These are phyloP conservation scores for Poeciliopsis infans DNA, from an alignment of 2,797 vertebrate species.

Conservation along the genomic window DNA sequence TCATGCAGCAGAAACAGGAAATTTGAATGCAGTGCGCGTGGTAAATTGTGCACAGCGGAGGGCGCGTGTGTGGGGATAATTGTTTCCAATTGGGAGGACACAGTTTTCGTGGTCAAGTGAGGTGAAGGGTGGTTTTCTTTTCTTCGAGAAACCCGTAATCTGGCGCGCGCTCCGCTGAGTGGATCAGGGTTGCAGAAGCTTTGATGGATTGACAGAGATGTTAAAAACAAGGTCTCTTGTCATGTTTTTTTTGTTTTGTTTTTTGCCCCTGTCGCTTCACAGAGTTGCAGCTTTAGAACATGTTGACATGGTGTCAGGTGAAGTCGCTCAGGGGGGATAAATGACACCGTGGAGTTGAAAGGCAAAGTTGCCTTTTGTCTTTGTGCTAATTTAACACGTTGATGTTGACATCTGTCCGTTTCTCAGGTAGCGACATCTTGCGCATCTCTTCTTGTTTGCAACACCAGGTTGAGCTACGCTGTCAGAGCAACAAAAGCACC, in stretches of 20 bases:
- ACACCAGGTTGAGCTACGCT: not conserved
- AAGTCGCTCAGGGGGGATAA: slow-evolving; percentile 55
- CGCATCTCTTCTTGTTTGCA: not conserved
- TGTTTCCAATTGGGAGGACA: slow-evolving; percentile 6
- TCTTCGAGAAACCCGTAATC: slow-evolving; percentile 3
- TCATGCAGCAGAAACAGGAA: slow-evolving; percentile 53
- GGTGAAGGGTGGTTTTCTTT: slow-evolving; percentile 41
- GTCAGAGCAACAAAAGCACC: not conserved
- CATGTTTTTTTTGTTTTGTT: slow-evolving; percentile 10
- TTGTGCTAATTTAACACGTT: slow-evolving; percentile 49
- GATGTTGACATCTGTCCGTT: slow-evolving; percentile 64
- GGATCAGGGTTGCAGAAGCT: slow-evolving; percentile 33
- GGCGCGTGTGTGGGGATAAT: not conserved
- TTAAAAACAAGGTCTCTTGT: slow-evolving; percentile 53
- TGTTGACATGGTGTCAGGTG: slow-evolving; percentile 52
- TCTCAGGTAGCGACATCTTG: slow-evolving; percentile 19
- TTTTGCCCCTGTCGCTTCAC: slow-evolving; percentile 18
- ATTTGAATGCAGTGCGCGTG: slow-evolving; percentile 45
- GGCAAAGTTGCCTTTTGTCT: slow-evolving; percentile 61
- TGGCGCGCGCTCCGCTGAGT: slow-evolving; percentile 19
- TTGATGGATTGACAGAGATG: slow-evolving; percentile 64
- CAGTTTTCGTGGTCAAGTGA: slow-evolving; percentile 26
- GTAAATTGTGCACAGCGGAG: not conserved
- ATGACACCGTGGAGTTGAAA: slow-evolving; percentile 56
- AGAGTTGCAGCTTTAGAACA: slow-evolving; percentile 33